Conservation (phyloP, 2,888 invertebrate species). For the Orthosia gracilis region DNA sequence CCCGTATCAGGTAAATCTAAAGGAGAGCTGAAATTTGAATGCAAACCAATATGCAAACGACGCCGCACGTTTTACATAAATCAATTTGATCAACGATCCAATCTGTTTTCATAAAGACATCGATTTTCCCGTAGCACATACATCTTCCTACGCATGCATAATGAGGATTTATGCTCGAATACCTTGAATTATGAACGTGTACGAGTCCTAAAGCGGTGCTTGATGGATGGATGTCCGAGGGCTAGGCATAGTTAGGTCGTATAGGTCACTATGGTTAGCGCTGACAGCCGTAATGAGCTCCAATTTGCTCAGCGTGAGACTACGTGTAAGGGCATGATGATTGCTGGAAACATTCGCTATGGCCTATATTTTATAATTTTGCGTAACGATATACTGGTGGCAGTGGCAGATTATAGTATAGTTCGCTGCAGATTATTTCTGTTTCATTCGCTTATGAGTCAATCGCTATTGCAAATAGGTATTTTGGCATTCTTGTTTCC, state of each 20-base stretch:
- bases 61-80: conserved; percentile 27
- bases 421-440: conserved; percentile 32
- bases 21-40: not conserved
- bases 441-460: conserved; percentile 7
- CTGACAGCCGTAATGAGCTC: conserved; percentile 55
- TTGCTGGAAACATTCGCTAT: conserved; percentile 47
- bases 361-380: conserved; percentile 53
- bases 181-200: conserved; percentile 56
- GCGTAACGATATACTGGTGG: conserved; percentile 26
- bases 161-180: conserved; percentile 55
- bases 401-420: conserved; percentile 9
- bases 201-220: conserved; percentile 49
- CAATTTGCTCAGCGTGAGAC: conserved; percentile 49
- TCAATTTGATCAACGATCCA: conserved; percentile 49
- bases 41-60: conserved; percentile 10
- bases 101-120: conserved; percentile 58
- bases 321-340: conserved; percentile 39
- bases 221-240: conserved; percentile 55
- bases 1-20: not conserved
- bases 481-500: not conserved
- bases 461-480: conserved; percentile 3
- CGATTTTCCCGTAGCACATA: conserved; percentile 54
- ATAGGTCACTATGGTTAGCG: conserved; percentile 52
- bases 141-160: conserved; percentile 56
- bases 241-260: conserved; percentile 46